Base-by-base conservation (phyloP, 2,797 vertebrate genomes). In the Pantherophis vulpinus region DNA sequence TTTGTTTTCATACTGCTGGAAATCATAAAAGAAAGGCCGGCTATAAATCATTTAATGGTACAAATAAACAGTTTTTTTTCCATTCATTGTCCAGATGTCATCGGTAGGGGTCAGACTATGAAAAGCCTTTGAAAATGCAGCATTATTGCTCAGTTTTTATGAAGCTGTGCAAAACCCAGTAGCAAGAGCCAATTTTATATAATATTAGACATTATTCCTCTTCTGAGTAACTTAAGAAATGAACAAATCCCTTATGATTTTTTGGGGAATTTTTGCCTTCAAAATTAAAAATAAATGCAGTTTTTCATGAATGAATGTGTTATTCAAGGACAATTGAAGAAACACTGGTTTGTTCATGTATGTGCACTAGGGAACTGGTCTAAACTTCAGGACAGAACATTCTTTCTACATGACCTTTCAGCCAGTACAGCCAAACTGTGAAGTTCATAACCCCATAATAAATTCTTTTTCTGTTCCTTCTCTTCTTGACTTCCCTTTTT, bases 91-190 rank as follows among this genome's bases (percentile, higher is more conserved):
- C 42, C 32, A 91, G 4, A 91, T 91, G 42, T 42, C 58, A 51
- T 60, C 90, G 47, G 70, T 56, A 89, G 93, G n/a, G 79, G 90
- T 87, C 90, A 89, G 90, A 4, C 90, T 86, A 74, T 86, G 58
- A 63, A 74, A 91, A 91, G 27, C 16, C 7, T 86, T 25, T 86
- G 25, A 66, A 60, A 83, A 55, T 2, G 11, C 42, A 14, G 6
- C 54, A 6, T 47, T 20, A 27, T 51, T 91, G 5, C 12, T 88
- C 51, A 32, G 5, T 47, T 13, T 66, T 47, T 55, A 14, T 47
- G 25, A 86, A 54, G 13, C 16, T 29, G 2, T 55, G 47, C 23
- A 88, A 93, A 88, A 79, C 27, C 25, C 58, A 70, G 10, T 20
- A 47, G 14, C 32, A 29, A 54, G 47, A 58, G 90, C 66, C 86